Evolutionary conservation across 2,113 vertebrate species (phyloP).

Genomic region (Oxyura jamaicensis): DNA sequence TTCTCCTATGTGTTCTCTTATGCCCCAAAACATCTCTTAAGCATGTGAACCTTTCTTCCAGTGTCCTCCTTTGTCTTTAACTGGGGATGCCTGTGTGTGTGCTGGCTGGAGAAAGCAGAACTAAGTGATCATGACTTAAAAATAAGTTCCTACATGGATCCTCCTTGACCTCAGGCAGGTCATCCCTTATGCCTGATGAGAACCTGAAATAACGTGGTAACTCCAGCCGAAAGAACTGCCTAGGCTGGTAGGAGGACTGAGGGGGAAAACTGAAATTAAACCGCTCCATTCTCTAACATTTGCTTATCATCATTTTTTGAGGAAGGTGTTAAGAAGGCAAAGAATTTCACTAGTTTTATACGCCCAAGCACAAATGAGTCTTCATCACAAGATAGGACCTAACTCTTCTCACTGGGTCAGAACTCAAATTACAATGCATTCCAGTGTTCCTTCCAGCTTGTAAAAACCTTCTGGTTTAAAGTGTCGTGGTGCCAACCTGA

Average conservation of each 20-base stretch:
- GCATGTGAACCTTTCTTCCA: neutral
- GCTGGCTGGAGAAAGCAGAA: neutral
- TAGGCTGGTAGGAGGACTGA: neutral
- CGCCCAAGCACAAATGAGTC: neutral
- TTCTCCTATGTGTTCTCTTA: neutral
- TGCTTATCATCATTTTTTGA: neutral
- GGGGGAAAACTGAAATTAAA: neutral
- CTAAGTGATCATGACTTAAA: fast-evolving
- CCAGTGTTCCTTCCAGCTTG: neutral
- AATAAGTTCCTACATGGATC: neutral
- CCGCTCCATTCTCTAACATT: neutral
- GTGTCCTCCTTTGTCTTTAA: neutral
- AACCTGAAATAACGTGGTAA: neutral
- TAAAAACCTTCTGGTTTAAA: neutral
- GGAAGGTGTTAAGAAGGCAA: neutral
- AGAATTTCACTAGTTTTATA: neutral
- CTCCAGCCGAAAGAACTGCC: neutral
- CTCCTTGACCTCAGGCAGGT: neutral
- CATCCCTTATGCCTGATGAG: neutral
- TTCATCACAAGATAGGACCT: neutral
- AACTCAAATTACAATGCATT: neutral
- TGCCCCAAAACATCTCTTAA: neutral
- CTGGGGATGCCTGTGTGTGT: neutral
- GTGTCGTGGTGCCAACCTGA: neutral
- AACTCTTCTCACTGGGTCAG: neutral